Conservation (phyloP, 2,113 vertebrate species). For the Megaptera novaeangliae region DNA sequence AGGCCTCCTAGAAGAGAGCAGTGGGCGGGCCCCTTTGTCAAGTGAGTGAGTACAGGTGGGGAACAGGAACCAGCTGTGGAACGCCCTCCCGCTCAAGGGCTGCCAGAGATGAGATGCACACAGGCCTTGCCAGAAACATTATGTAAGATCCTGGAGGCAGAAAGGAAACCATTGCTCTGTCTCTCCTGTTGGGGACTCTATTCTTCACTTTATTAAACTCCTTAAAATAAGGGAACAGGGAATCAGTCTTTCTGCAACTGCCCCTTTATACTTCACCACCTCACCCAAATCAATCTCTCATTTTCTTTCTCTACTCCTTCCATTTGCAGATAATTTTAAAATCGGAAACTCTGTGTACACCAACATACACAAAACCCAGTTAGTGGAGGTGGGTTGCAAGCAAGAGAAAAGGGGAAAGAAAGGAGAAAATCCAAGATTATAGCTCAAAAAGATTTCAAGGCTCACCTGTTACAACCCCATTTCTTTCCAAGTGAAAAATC, state of each 20-base stretch:
- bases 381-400: background rate
- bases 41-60: background rate
- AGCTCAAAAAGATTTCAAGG: background rate
- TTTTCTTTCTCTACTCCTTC: background rate
- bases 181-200: background rate
- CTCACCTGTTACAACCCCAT: background rate
- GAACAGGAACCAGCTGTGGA: background rate
- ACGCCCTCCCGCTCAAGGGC: background rate
- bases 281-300: background rate
- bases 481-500: slow-evolving; percentile 17
- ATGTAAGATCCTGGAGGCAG: background rate
- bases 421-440: background rate
- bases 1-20: background rate
- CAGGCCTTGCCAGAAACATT: background rate
- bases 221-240: background rate
- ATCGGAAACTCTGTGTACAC: background rate
- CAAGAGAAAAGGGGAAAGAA: background rate
- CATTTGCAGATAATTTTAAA: background rate
- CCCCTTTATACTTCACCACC: background rate
- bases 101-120: background rate
- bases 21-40: no score
- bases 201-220: background rate
- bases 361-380: background rate
- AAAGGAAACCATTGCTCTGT: background rate
- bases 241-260: background rate